These are phyloP conservation scores for Gambusia yucatana DNA, from an alignment of 2,797 vertebrate species.

Conservation along the genomic window DNA sequence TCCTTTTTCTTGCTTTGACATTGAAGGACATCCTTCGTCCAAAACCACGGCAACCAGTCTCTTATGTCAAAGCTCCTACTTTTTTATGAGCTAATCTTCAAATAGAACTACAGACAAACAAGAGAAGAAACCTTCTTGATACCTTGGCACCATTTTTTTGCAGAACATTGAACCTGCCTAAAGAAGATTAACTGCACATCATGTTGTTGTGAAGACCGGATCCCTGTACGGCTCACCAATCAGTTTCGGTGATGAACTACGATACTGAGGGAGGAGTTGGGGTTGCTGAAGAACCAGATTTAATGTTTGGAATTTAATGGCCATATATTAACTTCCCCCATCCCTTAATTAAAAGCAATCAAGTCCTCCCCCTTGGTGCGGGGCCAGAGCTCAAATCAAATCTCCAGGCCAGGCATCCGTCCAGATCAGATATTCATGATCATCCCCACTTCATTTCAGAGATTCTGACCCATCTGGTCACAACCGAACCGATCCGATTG, in stretches of 20 bases:
- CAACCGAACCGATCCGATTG: slow-evolving; percentile 25
- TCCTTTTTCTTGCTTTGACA: slow-evolving; percentile 5
- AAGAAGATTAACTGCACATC: slow-evolving; percentile 35
- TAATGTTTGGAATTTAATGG: slow-evolving; percentile 61
- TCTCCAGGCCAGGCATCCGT: slow-evolving; percentile 42
- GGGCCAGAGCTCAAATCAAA: slow-evolving; percentile 56
- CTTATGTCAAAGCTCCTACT: not conserved
- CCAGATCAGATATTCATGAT: slow-evolving; percentile 56
- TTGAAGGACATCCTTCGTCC: not conserved
- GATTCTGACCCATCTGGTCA: slow-evolving; percentile 41
- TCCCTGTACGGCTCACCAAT: slow-evolving; percentile 24
- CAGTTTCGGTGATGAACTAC: slow-evolving; percentile 37
- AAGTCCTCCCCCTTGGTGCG: slow-evolving; percentile 53
- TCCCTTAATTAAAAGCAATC: slow-evolving; percentile 63
- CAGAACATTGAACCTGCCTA: slow-evolving; percentile 9
- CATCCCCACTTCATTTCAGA: slow-evolving; percentile 46
- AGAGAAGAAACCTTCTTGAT: slow-evolving; percentile 37
- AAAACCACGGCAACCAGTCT: slow-evolving; percentile 15
- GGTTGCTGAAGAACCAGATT: slow-evolving; percentile 40
- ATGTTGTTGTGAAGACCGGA: slow-evolving; percentile 19
- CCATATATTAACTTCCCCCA: slow-evolving; percentile 40
- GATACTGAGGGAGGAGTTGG: slow-evolving; percentile 12
- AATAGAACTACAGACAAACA: slow-evolving; percentile 23
- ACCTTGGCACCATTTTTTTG: not conserved
- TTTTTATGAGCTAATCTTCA: slow-evolving; percentile 20